Evolutionary conservation across 2,797 vertebrate species (phyloP), one percentile per base, ranked within the genome.

Genomic region (Melanotaenia pygmaea): DNA sequence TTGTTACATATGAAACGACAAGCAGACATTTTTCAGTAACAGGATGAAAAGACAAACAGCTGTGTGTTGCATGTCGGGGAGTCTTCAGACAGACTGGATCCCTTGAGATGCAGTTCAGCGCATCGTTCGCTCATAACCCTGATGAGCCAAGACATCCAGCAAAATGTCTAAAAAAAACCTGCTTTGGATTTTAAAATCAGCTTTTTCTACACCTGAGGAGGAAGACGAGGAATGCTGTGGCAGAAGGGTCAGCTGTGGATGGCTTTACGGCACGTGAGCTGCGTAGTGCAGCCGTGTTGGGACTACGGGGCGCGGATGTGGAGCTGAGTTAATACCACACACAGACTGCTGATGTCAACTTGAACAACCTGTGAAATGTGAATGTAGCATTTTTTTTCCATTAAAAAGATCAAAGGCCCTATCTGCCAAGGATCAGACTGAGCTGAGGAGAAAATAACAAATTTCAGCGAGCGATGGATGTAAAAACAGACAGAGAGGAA

Each of bases 351-450:
- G 82, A 92, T 86, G 91, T 93, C 94, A 86, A 87, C 93, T 93
- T 92, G 89, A 92, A 94, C 94, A 95, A 96, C 94, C 96, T 94
- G 91, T 94, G 93, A 96, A 97, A 97, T 97, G 95, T 97, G 96
- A 97, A 96, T 93, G 92, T 91, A 93, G 90, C 92, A 91, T 86
- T 87, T 87, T 88, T 88, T 91, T 90, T 83, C 76, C 79, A 86
- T 88, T 86, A 75, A 89, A 90, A 83, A 60, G 85, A 92, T 90
- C 83, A 83, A 87, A 88, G 90, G 92, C 84, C 85, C 89, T 86
- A 82, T 90, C 85, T 90, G 90, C 91, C 90, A 88, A 86, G 91
- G 87, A 93, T 91, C 88, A 87, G 88, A 83, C 79, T 74, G 74
- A 87, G 84, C 79, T 85, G 82, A 83, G 76, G 83, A 85, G 81